Evolutionary conservation across 2,113 vertebrate species (phyloP), one percentile per base, ranked within the genome.

Genomic region (Patagioenas fasciata): DNA sequence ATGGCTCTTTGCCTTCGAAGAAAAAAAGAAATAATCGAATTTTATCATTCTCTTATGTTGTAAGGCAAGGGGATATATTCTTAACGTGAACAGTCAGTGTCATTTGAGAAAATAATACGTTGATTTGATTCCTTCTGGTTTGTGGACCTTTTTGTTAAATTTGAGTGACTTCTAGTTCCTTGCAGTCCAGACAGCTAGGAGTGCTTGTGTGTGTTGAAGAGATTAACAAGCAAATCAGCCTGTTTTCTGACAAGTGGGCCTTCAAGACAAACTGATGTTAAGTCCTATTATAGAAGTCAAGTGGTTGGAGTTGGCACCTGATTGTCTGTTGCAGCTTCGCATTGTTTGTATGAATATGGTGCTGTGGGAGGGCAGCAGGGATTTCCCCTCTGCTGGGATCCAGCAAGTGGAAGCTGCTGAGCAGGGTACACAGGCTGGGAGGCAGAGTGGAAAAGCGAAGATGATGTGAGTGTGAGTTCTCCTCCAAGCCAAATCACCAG

Each of bases 211-310:
- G 65, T 50, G 24, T n/a, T 34, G 15, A n/a, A 42, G 83, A 85
- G 78, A 80, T 89, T 29, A 79, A 65, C 3, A 54, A 84, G 56
- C 56, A 74, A 34, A 66, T 60, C 85, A 95, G 18, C 44, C 56
- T 60, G 62, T 64, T 58, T 66, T 67, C 57, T 77, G 64, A 90
- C 53, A 90, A 86, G 44, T 38, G 38, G 62, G 23, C 36, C 85
- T 94, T 80, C 11, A 25, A 88, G 81, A 53, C 47, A 54, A 83
- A 66, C 56, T 50, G 60, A 66, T 81, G 65, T 78, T 28, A 80
- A 89, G 85, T 91, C 88, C 88, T 91, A 78, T 88, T 89, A 86
- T 60, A 95, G 95, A 90, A 90, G 56, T 80, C 60, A 83, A 91
- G 61, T 80, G 80, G 28, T 66, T 91, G 71, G 34, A 85, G 65